These are phyloP conservation scores for Dolichoris vasculosae DNA, from an alignment of 1,140 invertebrate genomes.

Conservation along the genomic window DNA sequence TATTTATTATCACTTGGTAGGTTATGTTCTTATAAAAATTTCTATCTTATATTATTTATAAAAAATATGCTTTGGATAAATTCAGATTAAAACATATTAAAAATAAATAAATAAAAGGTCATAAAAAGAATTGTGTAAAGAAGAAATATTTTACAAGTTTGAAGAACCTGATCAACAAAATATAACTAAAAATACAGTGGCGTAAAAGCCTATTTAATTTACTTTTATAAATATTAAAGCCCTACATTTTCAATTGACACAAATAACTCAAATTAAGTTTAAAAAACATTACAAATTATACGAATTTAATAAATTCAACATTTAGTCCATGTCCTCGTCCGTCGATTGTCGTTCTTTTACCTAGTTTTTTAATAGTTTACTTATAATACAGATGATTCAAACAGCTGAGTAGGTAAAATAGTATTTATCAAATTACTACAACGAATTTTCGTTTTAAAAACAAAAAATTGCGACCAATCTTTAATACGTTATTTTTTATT, in stretches of 20 bases:
- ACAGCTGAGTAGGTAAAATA: constrained; percentile 25
- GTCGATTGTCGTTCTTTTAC: constrained; percentile 3
- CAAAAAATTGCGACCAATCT: too few relatives aligned
- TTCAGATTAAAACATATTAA: constrained; percentile 3
- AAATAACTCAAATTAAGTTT: background rate
- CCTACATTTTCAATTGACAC: background rate
- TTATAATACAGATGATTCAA: constrained; percentile 1
- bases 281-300: background rate
- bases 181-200: background rate
- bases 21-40: constrained; percentile 36
- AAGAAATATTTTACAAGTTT: background rate
- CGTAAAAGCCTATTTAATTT: background rate
- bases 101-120: background rate
- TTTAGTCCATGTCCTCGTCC: background rate
- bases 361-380: constrained; percentile 16
- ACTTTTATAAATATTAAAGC: background rate
- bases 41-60: background rate
- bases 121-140: background rate
- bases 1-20: constrained; percentile 47
- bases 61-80: constrained; percentile 10
- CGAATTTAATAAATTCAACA: background rate
- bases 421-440: background rate
- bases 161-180: constrained; percentile 7
- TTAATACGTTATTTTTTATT: too few relatives aligned
- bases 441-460: too few relatives aligned